Evolutionary conservation across 2,113 vertebrate genomes (phyloP).

Genomic region (Arothron firmamentum): DNA sequence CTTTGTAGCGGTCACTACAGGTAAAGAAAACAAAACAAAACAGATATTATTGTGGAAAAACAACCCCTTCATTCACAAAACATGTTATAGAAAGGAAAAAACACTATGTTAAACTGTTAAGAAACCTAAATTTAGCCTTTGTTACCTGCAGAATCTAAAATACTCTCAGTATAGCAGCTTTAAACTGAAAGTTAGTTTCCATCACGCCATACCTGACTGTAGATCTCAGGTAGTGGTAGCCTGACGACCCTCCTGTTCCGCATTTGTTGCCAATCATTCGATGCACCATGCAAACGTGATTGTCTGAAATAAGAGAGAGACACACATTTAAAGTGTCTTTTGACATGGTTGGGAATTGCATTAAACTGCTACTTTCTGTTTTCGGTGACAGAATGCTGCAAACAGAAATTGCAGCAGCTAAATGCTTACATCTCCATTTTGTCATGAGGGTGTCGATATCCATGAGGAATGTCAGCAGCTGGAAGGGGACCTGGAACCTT

Average conservation of each 20-base stretch:
- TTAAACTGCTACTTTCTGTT: too few relatives aligned
- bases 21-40: conserved; percentile 1
- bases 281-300: conserved; percentile 95
- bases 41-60: too few relatives aligned
- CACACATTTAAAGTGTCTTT: not conserved
- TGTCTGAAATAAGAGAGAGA: conserved; percentile 74
- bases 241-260: conserved; percentile 91
- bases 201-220: conserved; percentile 83
- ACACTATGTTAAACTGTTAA: not conserved
- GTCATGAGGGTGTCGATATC: conserved; percentile 92
- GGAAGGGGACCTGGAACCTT: conserved; percentile 95
- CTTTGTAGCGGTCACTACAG: conserved; percentile 93
- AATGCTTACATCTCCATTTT: conserved; percentile 93
- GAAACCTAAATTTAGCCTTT: not conserved
- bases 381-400: too few relatives aligned
- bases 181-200: conserved; percentile 7
- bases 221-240: conserved; percentile 93
- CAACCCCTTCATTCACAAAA: too few relatives aligned
- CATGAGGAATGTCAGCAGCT: conserved; percentile 91
- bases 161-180: conserved; percentile 3
- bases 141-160: not conserved
- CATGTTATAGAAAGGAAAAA: too few relatives aligned
- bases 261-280: conserved; percentile 94
- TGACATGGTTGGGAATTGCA: too few relatives aligned
- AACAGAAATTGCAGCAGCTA: too few relatives aligned